phyloP scores from a whole-genome alignment of 1,140 invertebrate genomes.

The Drosophila nasuta region DNA sequence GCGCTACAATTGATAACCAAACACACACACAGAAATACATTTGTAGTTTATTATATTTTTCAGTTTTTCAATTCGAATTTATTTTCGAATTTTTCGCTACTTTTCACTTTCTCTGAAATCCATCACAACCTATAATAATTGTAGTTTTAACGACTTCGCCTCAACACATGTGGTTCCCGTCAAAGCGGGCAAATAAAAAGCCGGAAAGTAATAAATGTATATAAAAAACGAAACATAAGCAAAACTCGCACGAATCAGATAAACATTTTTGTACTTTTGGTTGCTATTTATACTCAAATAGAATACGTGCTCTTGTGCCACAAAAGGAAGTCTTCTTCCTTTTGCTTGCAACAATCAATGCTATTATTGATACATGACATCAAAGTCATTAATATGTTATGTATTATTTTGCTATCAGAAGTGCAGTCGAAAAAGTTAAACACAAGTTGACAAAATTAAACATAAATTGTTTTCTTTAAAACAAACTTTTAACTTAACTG shows the following conservation, averaged over 20 bases:
- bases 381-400: no score
- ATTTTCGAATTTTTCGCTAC: not conserved
- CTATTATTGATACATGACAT: no score
- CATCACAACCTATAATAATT: not conserved
- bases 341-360: no score
- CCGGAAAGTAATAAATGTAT: slow-evolving; percentile 5
- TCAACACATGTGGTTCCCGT: slow-evolving; percentile 8
- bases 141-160: not conserved
- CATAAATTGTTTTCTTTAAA: no score
- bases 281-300: no score
- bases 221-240: not conserved
- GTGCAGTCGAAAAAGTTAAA: no score
- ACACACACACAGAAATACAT: not conserved
- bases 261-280: no score
- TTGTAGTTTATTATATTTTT: not conserved
- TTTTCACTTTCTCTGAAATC: slow-evolving; percentile 11
- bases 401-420: no score
- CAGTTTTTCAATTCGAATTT: not conserved
- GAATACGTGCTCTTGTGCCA: no score
- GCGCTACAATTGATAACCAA: slow-evolving; percentile 65
- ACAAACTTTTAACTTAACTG: no score
- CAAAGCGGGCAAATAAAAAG: slow-evolving; percentile 3
- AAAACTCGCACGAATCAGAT: slow-evolving; percentile 2
- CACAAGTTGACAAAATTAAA: no score
- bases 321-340: no score